Evolutionary conservation across 2,113 vertebrate species (phyloP).

Genomic region (Burhinus bistriatus): DNA sequence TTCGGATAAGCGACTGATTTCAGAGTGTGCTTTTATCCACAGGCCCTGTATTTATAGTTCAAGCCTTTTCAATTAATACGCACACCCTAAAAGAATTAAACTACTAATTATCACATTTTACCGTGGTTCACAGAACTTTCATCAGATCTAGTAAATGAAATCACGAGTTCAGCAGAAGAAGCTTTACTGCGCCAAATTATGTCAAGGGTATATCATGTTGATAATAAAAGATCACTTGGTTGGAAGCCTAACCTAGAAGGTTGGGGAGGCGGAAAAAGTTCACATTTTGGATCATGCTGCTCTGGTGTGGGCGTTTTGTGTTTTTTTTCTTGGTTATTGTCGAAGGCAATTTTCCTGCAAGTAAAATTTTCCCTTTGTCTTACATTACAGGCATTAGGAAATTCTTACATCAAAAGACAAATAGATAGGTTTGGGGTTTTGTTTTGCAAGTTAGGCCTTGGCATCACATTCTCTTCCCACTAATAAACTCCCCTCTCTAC

Average conservation of each 20-base stretch:
- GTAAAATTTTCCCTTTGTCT: constrained; percentile 57
- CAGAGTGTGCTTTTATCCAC: constrained; percentile 74
- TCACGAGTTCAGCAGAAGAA: constrained; percentile 69
- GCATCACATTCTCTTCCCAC: neutral
- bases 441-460: constrained; percentile 19
- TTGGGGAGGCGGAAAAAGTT: constrained; percentile 53
- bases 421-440: constrained; percentile 30
- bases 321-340: constrained; percentile 43
- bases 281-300: constrained; percentile 49
- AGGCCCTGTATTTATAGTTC: constrained; percentile 73
- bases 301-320: constrained; percentile 33
- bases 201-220: constrained; percentile 48
- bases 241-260: constrained; percentile 42
- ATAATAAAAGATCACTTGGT: constrained; percentile 52
- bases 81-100: constrained; percentile 75
- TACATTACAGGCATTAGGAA: constrained; percentile 36
- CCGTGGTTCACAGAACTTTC: constrained; percentile 72
- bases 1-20: constrained; percentile 67
- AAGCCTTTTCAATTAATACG: constrained; percentile 76
- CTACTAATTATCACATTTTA: constrained; percentile 75
- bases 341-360: constrained; percentile 52
- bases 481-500: constrained; percentile 20
- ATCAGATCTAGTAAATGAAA: constrained; percentile 70
- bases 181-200: constrained; percentile 57
- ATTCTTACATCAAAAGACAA: constrained; percentile 28